phyloP scores from a whole-genome alignment of 2,888 invertebrate genomes.

The Dolomedes plantarius region DNA sequence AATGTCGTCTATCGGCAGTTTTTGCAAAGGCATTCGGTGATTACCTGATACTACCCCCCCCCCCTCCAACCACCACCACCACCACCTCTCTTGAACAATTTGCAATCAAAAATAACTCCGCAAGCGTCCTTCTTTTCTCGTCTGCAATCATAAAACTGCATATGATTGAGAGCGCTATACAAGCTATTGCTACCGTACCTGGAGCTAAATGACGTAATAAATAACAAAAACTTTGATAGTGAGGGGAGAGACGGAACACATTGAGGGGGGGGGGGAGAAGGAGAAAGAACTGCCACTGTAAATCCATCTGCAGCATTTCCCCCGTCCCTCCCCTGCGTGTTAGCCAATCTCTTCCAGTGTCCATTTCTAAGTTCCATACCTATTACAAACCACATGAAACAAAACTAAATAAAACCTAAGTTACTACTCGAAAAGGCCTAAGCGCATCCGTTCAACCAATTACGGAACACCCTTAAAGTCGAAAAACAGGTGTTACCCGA shows the following conservation, averaged over 20 bases:
- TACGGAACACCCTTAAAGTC: slow-evolving; percentile 22
- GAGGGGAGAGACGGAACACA: background rate
- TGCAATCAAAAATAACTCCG: background rate
- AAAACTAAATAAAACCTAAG: slow-evolving; percentile 9
- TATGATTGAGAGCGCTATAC: background rate
- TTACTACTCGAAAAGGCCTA: slow-evolving; percentile 8
- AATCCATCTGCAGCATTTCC: background rate
- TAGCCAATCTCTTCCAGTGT: slow-evolving; percentile 3
- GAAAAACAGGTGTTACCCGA: slow-evolving; percentile 66
- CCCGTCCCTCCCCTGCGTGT: background rate
- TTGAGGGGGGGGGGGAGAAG: background rate
- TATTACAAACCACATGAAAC: slow-evolving; percentile 14
- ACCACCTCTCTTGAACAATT: background rate
- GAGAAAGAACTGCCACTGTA: background rate
- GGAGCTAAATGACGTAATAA: slow-evolving; percentile 2
- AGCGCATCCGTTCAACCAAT: slow-evolving; percentile 6
- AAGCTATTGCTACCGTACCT: background rate
- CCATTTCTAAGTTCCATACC: slow-evolving; percentile 3
- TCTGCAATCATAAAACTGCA: background rate
- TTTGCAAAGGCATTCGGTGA: no score
- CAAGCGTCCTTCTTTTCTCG: background rate
- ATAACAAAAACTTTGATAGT: slow-evolving; percentile 3
- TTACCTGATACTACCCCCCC: no score
- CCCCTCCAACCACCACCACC: no score
- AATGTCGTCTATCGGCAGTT: background rate